Evolutionary conservation across 2,888 invertebrate genomes (phyloP), one percentile per base, ranked within the genome.

Genomic region (Trichogramma evanescens): DNA sequence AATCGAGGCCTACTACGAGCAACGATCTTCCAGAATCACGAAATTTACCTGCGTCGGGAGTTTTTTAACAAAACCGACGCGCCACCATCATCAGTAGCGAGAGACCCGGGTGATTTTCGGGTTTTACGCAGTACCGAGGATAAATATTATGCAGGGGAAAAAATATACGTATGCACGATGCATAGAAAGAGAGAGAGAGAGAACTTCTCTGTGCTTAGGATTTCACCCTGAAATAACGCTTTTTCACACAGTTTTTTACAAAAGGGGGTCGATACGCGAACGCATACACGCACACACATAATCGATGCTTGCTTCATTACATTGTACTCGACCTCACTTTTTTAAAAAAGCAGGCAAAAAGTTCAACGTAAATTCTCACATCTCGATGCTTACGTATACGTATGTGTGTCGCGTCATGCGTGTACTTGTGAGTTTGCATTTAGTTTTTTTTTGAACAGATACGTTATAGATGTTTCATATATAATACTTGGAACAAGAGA

Each of bases 141-240:
- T 26, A 26, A 26, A 26, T 26, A 26, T 26, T 26, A 26, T 26
- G 26, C 26, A 26, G 26, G 26, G 26, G 26, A 26, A 26, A 26
- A 50, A 13, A 46, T 52, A 63, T 49, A 13, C n/a, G 45, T 26
- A 26, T 26, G 26, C 26, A 26, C 26, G 26, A 26, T 26, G 26
- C 26, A 26, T 26, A 26, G 9, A 57, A 62, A 67, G 68, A 66
- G 66, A 68, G 65, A 55, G 65, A 55, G 50, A 49, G 40, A 43
- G 10, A 40, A 54, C 50, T 43, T 66, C 65, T 49, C 54, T 66
- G 63, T 68, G 76, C 71, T 63, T 76, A 73, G 69, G 63, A 71
- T 77, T 77, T 77, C 77, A 75, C 74, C 75, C 75, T 69, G 65
- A 73, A 77, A 74, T 75, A 76, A 78, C 76, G 77, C 70, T 76